Conservation (phyloP, 1,140 invertebrate genomes). For the Hypothenemus hampei region DNA sequence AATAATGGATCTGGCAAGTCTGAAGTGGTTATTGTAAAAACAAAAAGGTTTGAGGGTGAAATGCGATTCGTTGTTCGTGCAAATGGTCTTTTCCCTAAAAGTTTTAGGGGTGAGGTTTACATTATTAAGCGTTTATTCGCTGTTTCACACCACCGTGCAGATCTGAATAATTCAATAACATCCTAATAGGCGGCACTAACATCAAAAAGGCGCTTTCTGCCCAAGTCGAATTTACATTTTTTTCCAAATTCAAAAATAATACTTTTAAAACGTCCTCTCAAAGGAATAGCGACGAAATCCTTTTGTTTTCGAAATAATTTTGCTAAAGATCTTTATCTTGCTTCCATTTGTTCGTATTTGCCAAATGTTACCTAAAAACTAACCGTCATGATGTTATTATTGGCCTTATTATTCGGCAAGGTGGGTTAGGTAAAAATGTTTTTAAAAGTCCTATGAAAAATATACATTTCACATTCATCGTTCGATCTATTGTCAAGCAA, state of each 20-base stretch:
- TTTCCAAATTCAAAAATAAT: slow-evolving; percentile 26
- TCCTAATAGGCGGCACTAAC: slow-evolving; percentile 40
- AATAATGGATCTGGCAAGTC: too few relatives aligned
- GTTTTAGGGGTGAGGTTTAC: slow-evolving; percentile 36
- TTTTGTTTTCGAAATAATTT: neutral
- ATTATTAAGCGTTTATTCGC: slow-evolving; percentile 40
- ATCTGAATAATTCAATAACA: slow-evolving; percentile 43
- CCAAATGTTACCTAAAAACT: slow-evolving; percentile 13
- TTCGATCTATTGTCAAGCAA: slow-evolving; percentile 1
- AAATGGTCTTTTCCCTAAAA: slow-evolving; percentile 6
- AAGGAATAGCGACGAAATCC: neutral
- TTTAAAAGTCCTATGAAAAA: slow-evolving; percentile 7
- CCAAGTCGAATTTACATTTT: slow-evolving; percentile 30
- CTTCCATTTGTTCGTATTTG: neutral
- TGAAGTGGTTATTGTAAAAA: too few relatives aligned
- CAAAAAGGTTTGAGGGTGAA: too few relatives aligned
- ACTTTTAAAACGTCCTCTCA: slow-evolving; percentile 14
- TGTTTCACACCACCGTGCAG: slow-evolving; percentile 40
- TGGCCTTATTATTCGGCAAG: slow-evolving; percentile 3
- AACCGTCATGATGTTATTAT: slow-evolving; percentile 9
- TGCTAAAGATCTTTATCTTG: neutral
- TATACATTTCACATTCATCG: slow-evolving; percentile 12
- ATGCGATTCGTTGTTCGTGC: too few relatives aligned
- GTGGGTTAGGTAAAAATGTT: slow-evolving; percentile 9
- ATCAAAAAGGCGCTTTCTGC: slow-evolving; percentile 37